Evolutionary conservation across 1,140 invertebrate genomes (phyloP), one percentile per base, ranked within the genome.

Genomic region (Gonatopus flavifemur): DNA sequence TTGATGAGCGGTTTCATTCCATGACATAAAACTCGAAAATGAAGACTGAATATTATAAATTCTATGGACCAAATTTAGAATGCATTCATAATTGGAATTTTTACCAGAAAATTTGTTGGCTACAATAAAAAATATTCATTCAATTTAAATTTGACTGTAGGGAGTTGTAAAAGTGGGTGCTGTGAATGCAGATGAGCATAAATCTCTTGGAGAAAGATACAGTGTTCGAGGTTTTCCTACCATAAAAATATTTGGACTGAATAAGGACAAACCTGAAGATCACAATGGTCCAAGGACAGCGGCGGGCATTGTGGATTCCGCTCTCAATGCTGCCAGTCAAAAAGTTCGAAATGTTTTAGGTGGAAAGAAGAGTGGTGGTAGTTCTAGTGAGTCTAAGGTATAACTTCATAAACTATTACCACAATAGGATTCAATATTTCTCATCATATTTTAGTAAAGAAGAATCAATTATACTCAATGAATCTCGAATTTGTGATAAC

Each of bases 131-230:
- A 28, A 12, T 28, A 32, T 25, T 21, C 6, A 15, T 31, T 43
- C n/a, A 43, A 21, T 46, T 21, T 0, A 3, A 33, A 46, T 49
- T 48, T 64, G 37, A 65, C 78, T 79, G 35, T 56, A 92, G 86
- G 96, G 95, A 50, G 80, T 98, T 15, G 87, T 92, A 0, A 98
- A 98, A 84, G 90, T 98, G 36, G 96, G 93, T 32, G 93, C 91
- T 7, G 87, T 98, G 1, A 89, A 98, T 83, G 91, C 89, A 13
- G 94, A 98, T 76, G 84, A 91, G 19, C 88, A 98, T 66, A 88
- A 90, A 64, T 86, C 88, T 13, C 69, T 98, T 12, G 88, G 86
- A 18, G 80, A 84, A 18, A 86, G 88, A 67, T 98, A 87, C 81
- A 86, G 86, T 41, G 86, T 99, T 33, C 79, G 82, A 64, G 95